phyloP scores from a whole-genome alignment of 2,113 vertebrate species.

The Grammomys dolichurus region DNA sequence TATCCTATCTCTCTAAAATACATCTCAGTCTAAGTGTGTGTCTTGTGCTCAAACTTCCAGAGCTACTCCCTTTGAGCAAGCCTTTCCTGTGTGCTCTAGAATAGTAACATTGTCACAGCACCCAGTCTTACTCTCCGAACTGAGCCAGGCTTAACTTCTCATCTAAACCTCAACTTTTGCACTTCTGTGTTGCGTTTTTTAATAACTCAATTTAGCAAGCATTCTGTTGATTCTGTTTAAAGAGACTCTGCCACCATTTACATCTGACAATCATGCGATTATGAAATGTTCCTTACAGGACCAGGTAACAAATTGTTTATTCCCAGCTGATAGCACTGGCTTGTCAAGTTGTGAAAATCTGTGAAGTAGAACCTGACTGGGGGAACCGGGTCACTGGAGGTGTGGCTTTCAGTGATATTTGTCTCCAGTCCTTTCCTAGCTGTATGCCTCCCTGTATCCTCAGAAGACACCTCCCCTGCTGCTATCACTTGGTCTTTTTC shows the following conservation, averaged over 20 bases:
- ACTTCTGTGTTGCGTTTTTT: neutral
- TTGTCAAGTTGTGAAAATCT: neutral
- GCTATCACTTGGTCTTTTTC: neutral
- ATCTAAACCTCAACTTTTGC: neutral
- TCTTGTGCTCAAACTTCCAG: neutral
- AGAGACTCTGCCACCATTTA: neutral
- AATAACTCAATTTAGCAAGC: neutral
- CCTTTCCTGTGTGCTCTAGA: neutral
- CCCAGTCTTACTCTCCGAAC: neutral
- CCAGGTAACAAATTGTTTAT: no score
- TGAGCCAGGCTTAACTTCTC: neutral
- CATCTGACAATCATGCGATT: neutral
- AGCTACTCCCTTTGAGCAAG: neutral
- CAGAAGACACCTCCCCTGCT: neutral
- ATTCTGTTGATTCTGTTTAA: neutral
- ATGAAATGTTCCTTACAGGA: neutral
- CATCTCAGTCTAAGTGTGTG: neutral
- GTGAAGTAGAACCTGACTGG: neutral
- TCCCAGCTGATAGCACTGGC: neutral
- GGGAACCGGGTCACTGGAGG: neutral
- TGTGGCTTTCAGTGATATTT: neutral
- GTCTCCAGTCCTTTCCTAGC: neutral
- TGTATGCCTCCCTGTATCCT: neutral
- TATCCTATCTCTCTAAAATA: conserved; percentile 44
- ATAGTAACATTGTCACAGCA: neutral